Percentiles rank a stretch among this genome's conserved stretches.
These are phyloP conservation scores for Mesorhabditis belari DNA, from an alignment of 2,888 invertebrate genomes.

Conservation along the genomic window DNA sequence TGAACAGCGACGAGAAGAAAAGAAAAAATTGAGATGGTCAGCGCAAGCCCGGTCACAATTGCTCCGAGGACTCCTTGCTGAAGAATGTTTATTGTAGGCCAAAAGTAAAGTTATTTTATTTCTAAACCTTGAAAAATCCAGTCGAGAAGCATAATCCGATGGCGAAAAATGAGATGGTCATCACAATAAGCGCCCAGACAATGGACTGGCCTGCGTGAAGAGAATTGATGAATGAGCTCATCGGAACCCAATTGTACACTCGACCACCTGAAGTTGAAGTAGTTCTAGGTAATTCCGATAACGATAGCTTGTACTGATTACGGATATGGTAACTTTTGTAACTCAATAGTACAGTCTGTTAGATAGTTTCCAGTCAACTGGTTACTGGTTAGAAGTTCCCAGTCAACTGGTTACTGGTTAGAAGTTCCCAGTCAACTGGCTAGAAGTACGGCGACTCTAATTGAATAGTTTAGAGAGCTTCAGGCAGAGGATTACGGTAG, in stretches of 20 bases:
- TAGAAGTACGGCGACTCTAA: too few species aligned
- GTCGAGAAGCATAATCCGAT: slow-evolving; percentile 10
- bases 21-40: slow-evolving; percentile 12
- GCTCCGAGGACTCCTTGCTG: background rate
- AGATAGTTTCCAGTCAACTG: too few species aligned
- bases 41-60: slow-evolving; percentile 2
- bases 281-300: too few species aligned
- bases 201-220: slow-evolving; percentile 9
- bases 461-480: too few species aligned
- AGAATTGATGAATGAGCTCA: background rate
- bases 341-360: too few species aligned
- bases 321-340: too few species aligned
- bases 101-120: background rate
- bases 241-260: background rate
- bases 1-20: slow-evolving; percentile 28
- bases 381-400: too few species aligned
- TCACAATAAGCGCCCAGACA: slow-evolving; percentile 8
- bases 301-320: too few species aligned
- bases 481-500: too few species aligned
- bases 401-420: too few species aligned
- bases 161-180: slow-evolving; percentile 7
- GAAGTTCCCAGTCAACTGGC: too few species aligned
- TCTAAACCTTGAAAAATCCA: background rate
- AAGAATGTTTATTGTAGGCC: background rate
- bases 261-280: background rate